A percentile compares a stretch with the other conserved stretches of the same genome.
These are phyloP conservation scores for Isoperla grammatica DNA, from an alignment of 2,888 invertebrate genomes.

Conservation along the genomic window DNA sequence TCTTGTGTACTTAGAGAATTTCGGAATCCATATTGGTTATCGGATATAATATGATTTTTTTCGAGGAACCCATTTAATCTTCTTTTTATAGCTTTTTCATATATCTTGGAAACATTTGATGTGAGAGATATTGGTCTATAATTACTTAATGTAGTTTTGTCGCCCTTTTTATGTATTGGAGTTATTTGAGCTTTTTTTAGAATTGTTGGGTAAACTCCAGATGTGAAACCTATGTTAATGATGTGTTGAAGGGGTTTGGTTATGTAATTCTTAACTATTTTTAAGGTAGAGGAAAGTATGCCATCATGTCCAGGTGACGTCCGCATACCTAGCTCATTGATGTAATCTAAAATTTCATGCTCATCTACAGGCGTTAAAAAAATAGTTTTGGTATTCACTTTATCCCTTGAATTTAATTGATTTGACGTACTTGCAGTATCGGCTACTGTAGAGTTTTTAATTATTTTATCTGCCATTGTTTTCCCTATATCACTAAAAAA, in stretches of 20 bases:
- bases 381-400: no score
- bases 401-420: no score
- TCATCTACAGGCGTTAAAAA: no score
- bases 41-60: neutral
- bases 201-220: neutral
- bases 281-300: no score
- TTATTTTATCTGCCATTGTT: no score
- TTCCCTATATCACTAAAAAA: no score
- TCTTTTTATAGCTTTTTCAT: neutral
- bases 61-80: neutral
- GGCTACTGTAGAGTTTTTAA: no score
- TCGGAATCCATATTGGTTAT: constrained; percentile 2
- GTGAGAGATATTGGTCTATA: no score
- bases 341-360: no score
- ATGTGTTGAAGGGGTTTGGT: neutral
- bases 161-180: neutral
- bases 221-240: neutral
- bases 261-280: neutral
- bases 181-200: neutral
- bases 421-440: no score
- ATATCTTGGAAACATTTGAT: neutral
- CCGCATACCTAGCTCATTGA: no score
- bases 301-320: no score
- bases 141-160: neutral
- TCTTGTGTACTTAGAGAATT: neutral